Base-by-base conservation (phyloP, 23 tunicate species). In the Phallusia fumigata region DNA sequence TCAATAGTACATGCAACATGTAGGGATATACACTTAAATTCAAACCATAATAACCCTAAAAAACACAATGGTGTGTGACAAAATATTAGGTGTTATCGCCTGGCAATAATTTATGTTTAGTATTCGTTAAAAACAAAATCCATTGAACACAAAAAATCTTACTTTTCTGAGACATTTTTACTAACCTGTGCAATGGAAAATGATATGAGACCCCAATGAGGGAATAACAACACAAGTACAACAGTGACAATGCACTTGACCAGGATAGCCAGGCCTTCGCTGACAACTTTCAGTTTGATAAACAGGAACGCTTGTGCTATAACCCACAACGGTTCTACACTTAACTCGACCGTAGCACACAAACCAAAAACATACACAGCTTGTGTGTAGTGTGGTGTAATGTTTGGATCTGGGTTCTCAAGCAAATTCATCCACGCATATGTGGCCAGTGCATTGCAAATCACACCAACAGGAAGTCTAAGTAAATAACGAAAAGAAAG, bases 391-490 rank as follows among this genome's bases (percentile, higher is more conserved):
- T 88, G 50, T 44, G 87, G 82, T 28, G 86, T 74, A 30, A 32
- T 45, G 26, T 22, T 33, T 0, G 88, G 88, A 80, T 94, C 90
- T 18, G 98, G 98, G n/a, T 74, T 83, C 52, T 83, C 82, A 36
- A 89, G 58, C 18, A 86, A 36, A 22, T 84, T 21, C 12, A 80
- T 77, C 98, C 98, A 94, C 18, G 53, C 21, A 44, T 86, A 89
- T 30, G 64, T 64, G 0, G 75, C 22, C 16, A 94, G 36, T 24
- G 64, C 19, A 21, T 82, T 79, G 64, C 73, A 51, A 11, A 94
- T 26, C n/a, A 94, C 52, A 32, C 98, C 98, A 79, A 89, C 85
- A 16, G 98, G 98, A 73, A 94, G 76, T 50, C 98, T 94, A 74
- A 36, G 83, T 83, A 69, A 77, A 58, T 13, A 58, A 58, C n/a